Evolutionary conservation across 1,140 invertebrate genomes (phyloP).

Genomic region (Hycleus cichorii): DNA sequence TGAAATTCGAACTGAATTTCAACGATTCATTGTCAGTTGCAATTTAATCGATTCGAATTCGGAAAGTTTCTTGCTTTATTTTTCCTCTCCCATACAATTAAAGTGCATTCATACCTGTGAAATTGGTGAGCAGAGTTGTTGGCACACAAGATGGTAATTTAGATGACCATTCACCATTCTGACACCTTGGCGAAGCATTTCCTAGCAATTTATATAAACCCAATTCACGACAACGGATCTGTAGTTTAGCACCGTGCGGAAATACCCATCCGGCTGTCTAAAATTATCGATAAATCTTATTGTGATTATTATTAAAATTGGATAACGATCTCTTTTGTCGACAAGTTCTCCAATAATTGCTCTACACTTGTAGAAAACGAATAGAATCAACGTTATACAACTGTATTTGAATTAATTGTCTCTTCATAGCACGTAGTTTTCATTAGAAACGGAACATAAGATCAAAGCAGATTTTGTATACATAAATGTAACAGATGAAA

Average conservation of each 20-base stretch:
- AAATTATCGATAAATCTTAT: slow-evolving; percentile 12
- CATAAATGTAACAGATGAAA: too few relatives aligned
- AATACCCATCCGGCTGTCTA: slow-evolving; percentile 41
- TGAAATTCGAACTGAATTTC: too few relatives aligned
- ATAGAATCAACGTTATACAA: too few relatives aligned
- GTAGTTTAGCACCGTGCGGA: slow-evolving; percentile 63
- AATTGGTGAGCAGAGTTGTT: slow-evolving; percentile 75
- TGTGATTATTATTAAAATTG: background rate
- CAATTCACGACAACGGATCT: slow-evolving; percentile 66
- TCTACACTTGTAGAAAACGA: too few relatives aligned
- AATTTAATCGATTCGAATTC: background rate
- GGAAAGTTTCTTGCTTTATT: too few relatives aligned
- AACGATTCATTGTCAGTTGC: too few relatives aligned
- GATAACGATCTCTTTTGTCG: background rate
- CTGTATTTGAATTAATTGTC: too few relatives aligned
- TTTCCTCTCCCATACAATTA: too few relatives aligned
- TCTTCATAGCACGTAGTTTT: too few relatives aligned
- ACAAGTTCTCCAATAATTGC: too few relatives aligned
- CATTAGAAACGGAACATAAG: too few relatives aligned
- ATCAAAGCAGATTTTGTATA: too few relatives aligned
- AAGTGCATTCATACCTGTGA: slow-evolving; percentile 54
- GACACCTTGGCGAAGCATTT: slow-evolving; percentile 58
- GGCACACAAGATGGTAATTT: slow-evolving; percentile 69
- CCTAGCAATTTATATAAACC: slow-evolving; percentile 75
- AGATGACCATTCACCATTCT: slow-evolving; percentile 69